phyloP scores from a whole-genome alignment of 2,113 vertebrate genomes.

The Salminus brasiliensis region DNA sequence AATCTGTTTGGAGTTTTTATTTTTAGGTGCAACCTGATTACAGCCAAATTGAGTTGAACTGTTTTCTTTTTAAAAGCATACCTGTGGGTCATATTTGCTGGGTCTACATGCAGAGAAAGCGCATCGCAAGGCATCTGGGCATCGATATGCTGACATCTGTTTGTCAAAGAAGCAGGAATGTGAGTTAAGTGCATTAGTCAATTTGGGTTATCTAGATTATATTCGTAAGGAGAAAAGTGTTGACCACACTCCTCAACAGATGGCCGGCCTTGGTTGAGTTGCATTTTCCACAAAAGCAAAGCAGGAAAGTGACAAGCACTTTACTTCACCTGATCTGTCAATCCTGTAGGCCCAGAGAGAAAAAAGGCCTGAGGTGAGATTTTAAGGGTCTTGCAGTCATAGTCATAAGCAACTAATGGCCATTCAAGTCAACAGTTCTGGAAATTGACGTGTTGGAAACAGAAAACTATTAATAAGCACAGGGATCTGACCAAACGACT shows the following conservation, averaged over 20 bases:
- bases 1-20: not conserved
- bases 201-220: conserved; percentile 5
- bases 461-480: too few species aligned
- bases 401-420: not conserved
- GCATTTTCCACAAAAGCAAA: not conserved
- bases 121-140: not conserved
- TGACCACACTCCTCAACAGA: not conserved
- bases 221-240: not conserved
- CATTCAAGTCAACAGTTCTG: too few species aligned
- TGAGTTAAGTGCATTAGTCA: conserved; percentile 21
- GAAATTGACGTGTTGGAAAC: too few species aligned
- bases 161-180: conserved; percentile 5
- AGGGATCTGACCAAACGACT: too few species aligned
- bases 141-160: not conserved
- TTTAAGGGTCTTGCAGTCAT: not conserved
- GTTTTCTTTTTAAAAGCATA: not conserved
- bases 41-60: conserved; percentile 16
- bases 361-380: not conserved
- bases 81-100: not conserved
- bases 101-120: not conserved
- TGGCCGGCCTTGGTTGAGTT: not conserved
- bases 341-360: not conserved
- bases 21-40: conserved; percentile 17
- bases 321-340: not conserved
- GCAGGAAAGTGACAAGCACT: not conserved